Percentiles rank a stretch among this genome's conserved stretches.
Conservation (phyloP, 2,888 invertebrate species). For the Xanthostigma xanthostigma region DNA sequence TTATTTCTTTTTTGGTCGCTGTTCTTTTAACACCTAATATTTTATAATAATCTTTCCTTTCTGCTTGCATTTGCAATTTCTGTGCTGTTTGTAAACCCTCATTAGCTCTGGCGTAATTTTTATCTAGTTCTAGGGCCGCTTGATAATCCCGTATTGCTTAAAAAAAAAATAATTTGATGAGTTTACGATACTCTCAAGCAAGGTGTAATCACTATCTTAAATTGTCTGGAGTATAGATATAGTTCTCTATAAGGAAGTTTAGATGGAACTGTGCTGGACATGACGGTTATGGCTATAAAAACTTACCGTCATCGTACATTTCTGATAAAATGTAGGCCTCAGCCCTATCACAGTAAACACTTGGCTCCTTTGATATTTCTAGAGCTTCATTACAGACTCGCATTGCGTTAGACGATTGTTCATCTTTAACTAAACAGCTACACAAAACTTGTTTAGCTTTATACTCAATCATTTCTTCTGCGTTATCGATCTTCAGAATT, state of each 20-base stretch:
- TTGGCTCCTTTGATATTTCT: slow-evolving; percentile 55
- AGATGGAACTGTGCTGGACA: too few species aligned
- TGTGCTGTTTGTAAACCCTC: slow-evolving; percentile 82
- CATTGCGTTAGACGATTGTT: slow-evolving; percentile 57
- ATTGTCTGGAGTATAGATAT: too few species aligned
- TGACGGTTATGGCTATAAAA: neutral
- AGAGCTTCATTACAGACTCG: slow-evolving; percentile 66
- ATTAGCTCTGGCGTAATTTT: slow-evolving; percentile 62
- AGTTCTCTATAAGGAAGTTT: too few species aligned
- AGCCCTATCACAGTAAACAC: slow-evolving; percentile 75
- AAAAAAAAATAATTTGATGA: slow-evolving; percentile 11
- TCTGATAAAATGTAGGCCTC: slow-evolving; percentile 84
- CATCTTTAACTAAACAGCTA: slow-evolving; percentile 58
- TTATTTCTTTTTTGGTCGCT: slow-evolving; percentile 84
- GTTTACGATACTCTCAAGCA: too few species aligned
- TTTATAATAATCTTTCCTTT: slow-evolving; percentile 93
- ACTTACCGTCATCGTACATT: slow-evolving; percentile 73
- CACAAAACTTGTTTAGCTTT: slow-evolving; percentile 68
- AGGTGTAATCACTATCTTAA: too few species aligned
- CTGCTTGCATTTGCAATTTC: slow-evolving; percentile 81
- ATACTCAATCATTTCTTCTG: slow-evolving; percentile 53
- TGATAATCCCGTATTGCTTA: slow-evolving; percentile 76
- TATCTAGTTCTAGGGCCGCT: slow-evolving; percentile 71
- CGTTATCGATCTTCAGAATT: slow-evolving; percentile 52
- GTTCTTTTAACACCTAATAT: slow-evolving; percentile 82